Conservation (phyloP, 2,888 invertebrate genomes). For the Shargacucullia verbasci region DNA sequence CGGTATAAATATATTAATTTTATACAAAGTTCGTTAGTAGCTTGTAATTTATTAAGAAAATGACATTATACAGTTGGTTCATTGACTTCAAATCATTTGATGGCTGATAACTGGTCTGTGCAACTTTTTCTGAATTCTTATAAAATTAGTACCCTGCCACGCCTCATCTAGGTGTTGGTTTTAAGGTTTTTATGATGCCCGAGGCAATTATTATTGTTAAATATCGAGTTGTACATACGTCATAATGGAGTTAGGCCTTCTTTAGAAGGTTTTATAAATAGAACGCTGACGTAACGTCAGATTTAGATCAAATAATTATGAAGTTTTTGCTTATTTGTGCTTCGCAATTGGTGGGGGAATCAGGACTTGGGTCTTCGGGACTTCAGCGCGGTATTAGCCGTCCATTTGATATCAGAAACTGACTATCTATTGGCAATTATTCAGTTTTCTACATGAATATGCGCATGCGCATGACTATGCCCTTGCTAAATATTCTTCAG, state of each 20-base stretch:
- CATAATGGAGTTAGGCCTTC: constrained; percentile 5
- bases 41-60: constrained; percentile 36
- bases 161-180: constrained; percentile 19
- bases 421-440: too few species aligned
- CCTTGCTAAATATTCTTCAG: too few species aligned
- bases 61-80: constrained; percentile 39
- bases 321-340: too few species aligned
- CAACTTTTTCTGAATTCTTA: constrained; percentile 32
- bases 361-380: too few species aligned
- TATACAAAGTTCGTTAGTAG: constrained; percentile 8
- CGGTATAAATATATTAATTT: constrained; percentile 1
- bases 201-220: neutral
- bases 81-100: constrained; percentile 32
- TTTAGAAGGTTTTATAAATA: too few species aligned
- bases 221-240: constrained; percentile 6
- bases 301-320: too few species aligned
- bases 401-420: too few species aligned
- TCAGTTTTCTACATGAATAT: too few species aligned
- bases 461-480: too few species aligned
- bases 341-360: too few species aligned
- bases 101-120: constrained; percentile 26
- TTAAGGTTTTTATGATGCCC: constrained; percentile 13
- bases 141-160: constrained; percentile 15
- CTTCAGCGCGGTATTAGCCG: too few species aligned
- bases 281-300: too few species aligned